Conservation (phyloP, 1,140 invertebrate genomes). For the Macrostomum lignano region DNA sequence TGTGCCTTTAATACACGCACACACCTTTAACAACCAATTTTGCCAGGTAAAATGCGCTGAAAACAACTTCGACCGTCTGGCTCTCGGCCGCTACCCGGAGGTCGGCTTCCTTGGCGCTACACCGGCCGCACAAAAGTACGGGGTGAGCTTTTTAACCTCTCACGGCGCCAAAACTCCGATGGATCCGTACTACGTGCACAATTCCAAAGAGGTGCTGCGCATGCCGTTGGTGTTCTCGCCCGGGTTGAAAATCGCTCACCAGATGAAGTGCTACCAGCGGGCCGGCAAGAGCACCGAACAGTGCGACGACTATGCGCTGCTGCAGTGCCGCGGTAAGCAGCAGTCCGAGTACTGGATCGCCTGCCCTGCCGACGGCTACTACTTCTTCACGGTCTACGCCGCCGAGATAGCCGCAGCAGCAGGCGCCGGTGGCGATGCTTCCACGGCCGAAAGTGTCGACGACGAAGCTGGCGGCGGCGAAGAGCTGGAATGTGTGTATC, state of each 20-base stretch:
- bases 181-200: conserved; percentile 16
- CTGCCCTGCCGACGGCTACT: conserved; percentile 21
- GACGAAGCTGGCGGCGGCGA: no score
- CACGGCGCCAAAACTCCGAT: conserved; percentile 12
- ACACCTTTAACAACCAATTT: background rate
- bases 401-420: conserved; percentile 10
- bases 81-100: conserved; percentile 4
- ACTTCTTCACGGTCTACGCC: conserved; percentile 21
- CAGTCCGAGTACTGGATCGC: conserved; percentile 15
- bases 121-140: conserved; percentile 1
- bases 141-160: conserved; percentile 10
- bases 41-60: conserved; percentile 3
- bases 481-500: conserved; percentile 17
- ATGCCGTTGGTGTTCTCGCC: background rate
- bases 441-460: conserved; percentile 10
- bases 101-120: conserved; percentile 7
- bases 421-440: no score
- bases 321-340: conserved; percentile 11
- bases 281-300: conserved; percentile 14
- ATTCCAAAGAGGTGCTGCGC: conserved; percentile 10
- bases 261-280: conserved; percentile 18
- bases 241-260: conserved; percentile 11
- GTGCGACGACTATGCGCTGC: conserved; percentile 19
- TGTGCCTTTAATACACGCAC: no score
- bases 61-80: conserved; percentile 3